phyloP scores from a whole-genome alignment of 2,113 vertebrate genomes.

The Pedionomus torquatus region DNA sequence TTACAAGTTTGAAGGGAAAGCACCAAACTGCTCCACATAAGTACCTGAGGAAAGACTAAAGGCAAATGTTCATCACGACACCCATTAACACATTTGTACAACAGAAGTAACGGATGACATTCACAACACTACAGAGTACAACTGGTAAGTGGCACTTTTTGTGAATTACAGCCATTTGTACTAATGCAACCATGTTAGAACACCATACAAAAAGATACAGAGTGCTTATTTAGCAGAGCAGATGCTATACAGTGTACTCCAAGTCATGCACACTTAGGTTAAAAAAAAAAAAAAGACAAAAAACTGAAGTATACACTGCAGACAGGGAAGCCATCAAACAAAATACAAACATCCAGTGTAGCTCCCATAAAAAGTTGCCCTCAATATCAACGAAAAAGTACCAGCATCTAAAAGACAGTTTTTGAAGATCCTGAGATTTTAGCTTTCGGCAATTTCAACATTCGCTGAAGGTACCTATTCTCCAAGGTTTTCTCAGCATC shows the following conservation, averaged over 20 bases:
- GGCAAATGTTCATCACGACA: slow-evolving; percentile 45
- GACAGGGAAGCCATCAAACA: neutral
- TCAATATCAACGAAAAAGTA: neutral
- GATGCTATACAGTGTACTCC: slow-evolving; percentile 9
- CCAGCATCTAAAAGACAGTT: neutral
- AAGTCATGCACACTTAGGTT: slow-evolving; percentile 17
- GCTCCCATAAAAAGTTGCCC: neutral
- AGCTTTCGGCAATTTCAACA: neutral
- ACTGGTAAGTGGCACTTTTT: slow-evolving; percentile 52
- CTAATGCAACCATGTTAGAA: slow-evolving; percentile 19
- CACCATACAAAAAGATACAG: slow-evolving; percentile 41
- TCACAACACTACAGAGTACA: slow-evolving; percentile 11
- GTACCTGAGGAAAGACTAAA: slow-evolving; percentile 75
- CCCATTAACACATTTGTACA: neutral
- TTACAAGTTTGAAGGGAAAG: slow-evolving; percentile 66
- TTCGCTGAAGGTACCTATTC: neutral
- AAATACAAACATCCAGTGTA: neutral
- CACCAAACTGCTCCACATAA: slow-evolving; percentile 65
- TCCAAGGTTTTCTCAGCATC: neutral
- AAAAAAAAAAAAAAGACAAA: neutral
- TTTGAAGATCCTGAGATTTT: neutral
- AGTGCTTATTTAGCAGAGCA: slow-evolving; percentile 5
- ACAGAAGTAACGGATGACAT: slow-evolving; percentile 14
- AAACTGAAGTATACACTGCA: neutral
- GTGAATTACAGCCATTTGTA: slow-evolving; percentile 47